Percentiles rank a stretch among this genome's conserved stretches.
These are phyloP conservation scores for Bos taurus DNA, from an alignment of 2,113 vertebrate genomes.

Conservation along the genomic window ARS-UCD2.0 NC_037332.1:94046501-94047000, in stretches of 20 bases:
- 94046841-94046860: background rate
- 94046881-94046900: fast-evolving
- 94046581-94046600: background rate
- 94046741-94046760: background rate
- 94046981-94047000: background rate
- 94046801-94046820: background rate
- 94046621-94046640: background rate
- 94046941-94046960: background rate
- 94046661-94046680: background rate
- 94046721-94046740: background rate
- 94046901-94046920: fast-evolving
- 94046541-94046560: background rate
- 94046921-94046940: background rate
- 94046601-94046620: background rate
- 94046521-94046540: background rate
- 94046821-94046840: background rate
- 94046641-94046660: background rate
- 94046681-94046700: background rate
- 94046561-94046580: background rate
- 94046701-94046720: background rate
- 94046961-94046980: background rate
- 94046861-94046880: background rate
- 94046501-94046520: background rate
- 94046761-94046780: background rate
- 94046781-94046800: background rate